These are phyloP conservation scores for Dendrocincla fuliginosa DNA, from an alignment of 2,797 vertebrate species.

Conservation along the genomic window DNA sequence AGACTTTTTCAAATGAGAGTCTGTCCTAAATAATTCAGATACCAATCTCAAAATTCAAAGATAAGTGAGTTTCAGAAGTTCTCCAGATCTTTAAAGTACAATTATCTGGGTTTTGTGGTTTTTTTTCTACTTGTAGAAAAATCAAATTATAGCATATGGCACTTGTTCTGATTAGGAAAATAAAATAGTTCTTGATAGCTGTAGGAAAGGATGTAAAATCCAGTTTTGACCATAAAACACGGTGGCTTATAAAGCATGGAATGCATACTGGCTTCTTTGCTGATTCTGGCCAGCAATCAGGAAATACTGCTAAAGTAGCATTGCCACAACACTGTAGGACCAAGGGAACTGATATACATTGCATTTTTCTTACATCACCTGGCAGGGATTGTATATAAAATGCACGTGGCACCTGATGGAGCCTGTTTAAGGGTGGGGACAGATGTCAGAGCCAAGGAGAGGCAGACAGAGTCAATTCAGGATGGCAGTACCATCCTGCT, in stretches of 20 bases:
- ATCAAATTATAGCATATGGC: neutral
- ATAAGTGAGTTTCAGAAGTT: neutral
- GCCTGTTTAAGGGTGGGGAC: neutral
- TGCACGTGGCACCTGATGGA: neutral
- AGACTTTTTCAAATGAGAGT: neutral
- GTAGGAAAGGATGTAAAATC: slow-evolving; percentile 5
- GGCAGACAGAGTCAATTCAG: neutral
- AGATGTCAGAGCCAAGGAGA: neutral
- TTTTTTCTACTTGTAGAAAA: neutral
- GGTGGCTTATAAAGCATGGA: neutral
- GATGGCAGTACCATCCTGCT: neutral
- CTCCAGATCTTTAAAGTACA: neutral
- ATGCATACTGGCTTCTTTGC: neutral
- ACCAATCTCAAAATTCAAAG: neutral
- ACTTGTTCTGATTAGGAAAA: neutral
- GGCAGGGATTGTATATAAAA: neutral
- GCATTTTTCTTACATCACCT: neutral
- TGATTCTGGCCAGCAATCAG: neutral
- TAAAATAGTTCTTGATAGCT: neutral
- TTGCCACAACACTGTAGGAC: neutral
- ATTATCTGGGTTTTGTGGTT: neutral
- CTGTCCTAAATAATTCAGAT: neutral
- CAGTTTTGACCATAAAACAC: neutral
- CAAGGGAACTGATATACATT: neutral
- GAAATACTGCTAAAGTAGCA: neutral